phyloP scores from a whole-genome alignment of 2,888 invertebrate species.

The Lasioglossum vierecki region DNA sequence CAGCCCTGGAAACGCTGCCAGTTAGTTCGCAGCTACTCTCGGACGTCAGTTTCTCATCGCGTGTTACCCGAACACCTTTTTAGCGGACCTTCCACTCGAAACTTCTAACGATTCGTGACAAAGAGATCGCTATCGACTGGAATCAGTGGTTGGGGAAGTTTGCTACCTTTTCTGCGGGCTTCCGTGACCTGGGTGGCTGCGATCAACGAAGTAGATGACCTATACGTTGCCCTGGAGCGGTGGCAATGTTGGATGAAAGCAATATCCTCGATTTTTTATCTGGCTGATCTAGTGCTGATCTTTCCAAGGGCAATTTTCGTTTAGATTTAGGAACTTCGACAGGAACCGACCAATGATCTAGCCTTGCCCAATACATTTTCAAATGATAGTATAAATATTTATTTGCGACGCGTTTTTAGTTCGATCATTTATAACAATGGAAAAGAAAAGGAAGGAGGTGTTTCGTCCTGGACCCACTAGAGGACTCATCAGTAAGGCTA shows the following conservation, averaged over 20 bases:
- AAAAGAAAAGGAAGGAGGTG: no score
- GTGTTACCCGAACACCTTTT: not conserved
- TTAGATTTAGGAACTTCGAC: no score
- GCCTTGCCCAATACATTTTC: no score
- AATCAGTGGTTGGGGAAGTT: not conserved
- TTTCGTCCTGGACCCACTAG: no score
- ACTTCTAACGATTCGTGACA: not conserved
- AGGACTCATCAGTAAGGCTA: no score
- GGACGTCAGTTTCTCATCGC: slow-evolving; percentile 12
- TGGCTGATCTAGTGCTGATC: no score
- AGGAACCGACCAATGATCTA: no score
- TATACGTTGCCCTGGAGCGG: not conserved
- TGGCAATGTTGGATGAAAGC: not conserved
- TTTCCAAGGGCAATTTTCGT: no score
- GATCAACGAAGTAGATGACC: not conserved
- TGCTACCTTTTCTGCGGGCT: not conserved
- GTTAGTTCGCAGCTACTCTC: slow-evolving; percentile 1
- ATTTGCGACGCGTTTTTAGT: no score
- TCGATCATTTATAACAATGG: no score
- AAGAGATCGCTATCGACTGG: not conserved
- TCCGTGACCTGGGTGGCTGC: not conserved
- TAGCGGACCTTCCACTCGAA: slow-evolving; percentile 7
- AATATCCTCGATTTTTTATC: not conserved
- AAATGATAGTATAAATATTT: no score
- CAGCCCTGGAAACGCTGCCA: slow-evolving; percentile 17